Conservation (phyloP, 2,797 vertebrate species). For the Carcharodon carcharias region DNA sequence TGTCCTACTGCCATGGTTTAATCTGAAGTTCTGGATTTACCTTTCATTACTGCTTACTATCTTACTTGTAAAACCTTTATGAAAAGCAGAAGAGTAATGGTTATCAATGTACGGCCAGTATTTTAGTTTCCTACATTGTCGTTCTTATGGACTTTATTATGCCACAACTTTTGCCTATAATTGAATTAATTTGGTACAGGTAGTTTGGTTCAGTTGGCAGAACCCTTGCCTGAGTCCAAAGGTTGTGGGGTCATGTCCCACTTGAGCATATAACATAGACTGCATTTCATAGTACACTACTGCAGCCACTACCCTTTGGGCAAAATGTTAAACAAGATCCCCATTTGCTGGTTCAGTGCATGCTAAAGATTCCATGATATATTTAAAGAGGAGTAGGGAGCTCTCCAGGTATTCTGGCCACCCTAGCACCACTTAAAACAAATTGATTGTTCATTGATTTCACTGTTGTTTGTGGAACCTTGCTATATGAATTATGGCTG, state of each 20-base stretch:
- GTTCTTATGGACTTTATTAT: neutral
- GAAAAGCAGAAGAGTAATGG: neutral
- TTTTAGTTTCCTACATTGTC: neutral
- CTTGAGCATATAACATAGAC: neutral
- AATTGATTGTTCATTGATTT: constrained; percentile 1
- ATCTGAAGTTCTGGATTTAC: constrained; percentile 8
- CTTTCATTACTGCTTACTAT: neutral
- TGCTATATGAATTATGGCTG: neutral
- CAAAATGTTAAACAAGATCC: neutral
- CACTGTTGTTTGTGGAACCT: neutral
- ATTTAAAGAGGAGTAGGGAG: neutral
- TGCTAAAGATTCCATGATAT: neutral
- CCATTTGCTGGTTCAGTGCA: neutral
- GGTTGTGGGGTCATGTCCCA: neutral
- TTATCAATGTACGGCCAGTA: neutral
- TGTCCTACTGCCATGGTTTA: neutral
- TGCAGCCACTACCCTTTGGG: neutral
- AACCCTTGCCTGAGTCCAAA: neutral
- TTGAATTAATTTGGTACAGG: neutral
- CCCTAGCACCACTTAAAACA: neutral
- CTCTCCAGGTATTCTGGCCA: neutral
- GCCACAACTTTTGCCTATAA: neutral
- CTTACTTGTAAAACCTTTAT: neutral
- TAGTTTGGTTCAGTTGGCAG: neutral
- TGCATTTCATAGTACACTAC: neutral